Evolutionary conservation across 2,113 vertebrate species (phyloP).

Genomic region (Tetraodon nigroviridis): DNA sequence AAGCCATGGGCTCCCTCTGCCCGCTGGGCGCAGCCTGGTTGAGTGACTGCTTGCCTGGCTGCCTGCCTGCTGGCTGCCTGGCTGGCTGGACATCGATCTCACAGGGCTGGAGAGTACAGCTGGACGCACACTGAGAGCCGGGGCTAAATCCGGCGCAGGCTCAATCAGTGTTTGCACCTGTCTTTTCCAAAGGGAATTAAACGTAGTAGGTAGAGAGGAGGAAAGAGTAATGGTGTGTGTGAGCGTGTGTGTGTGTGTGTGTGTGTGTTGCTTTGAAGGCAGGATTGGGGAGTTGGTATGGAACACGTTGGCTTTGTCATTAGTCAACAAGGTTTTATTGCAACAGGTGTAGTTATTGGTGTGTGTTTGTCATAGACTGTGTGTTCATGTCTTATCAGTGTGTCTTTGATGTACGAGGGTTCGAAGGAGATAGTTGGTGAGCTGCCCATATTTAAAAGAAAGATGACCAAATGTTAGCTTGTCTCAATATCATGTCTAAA

Average conservation of each 20-base stretch:
- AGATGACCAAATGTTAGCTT: no score
- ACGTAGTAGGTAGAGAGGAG: conserved; percentile 67
- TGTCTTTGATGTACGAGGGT: conserved; percentile 42
- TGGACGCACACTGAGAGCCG: conserved; percentile 82
- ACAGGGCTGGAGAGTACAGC: conserved; percentile 82
- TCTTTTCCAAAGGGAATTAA: conserved; percentile 77
- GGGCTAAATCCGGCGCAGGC: conserved; percentile 81
- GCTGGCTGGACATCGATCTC: conserved; percentile 83
- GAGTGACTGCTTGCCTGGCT: conserved; percentile 57
- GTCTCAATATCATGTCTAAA: not conserved
- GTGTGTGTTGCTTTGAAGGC: conserved; percentile 32
- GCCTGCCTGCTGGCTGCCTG: conserved; percentile 72
- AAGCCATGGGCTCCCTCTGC: conserved; percentile 62
- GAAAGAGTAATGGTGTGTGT: conserved; percentile 72
- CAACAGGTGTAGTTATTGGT: conserved; percentile 41
- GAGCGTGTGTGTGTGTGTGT: conserved; percentile 50
- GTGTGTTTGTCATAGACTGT: conserved; percentile 31
- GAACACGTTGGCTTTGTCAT: conserved; percentile 33
- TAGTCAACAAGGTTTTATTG: conserved; percentile 42
- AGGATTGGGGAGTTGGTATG: conserved; percentile 37
- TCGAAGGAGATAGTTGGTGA: conserved; percentile 22
- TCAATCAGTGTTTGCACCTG: conserved; percentile 75
- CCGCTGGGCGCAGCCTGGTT: conserved; percentile 65
- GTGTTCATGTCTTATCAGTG: conserved; percentile 37
- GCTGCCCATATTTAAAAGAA: conserved; percentile 3